phyloP scores from a whole-genome alignment of 2,797 vertebrate species.

The Allobates femoralis region DNA sequence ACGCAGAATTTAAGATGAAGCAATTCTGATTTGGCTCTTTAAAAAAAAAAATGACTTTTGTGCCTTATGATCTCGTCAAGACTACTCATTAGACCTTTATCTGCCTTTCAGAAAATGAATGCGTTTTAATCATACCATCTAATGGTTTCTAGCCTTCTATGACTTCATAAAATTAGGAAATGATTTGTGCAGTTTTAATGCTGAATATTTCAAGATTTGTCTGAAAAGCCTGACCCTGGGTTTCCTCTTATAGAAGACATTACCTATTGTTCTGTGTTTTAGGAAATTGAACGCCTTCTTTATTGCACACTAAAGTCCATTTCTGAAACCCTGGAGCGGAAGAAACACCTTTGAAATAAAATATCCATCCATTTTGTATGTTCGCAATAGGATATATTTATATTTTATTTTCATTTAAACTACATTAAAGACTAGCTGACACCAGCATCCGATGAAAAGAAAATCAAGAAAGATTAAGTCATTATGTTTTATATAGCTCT shows the following conservation, averaged over 20 bases:
- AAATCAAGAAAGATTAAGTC: slow-evolving; percentile 54
- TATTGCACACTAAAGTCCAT: slow-evolving; percentile 49
- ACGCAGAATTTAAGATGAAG: slow-evolving; percentile 13
- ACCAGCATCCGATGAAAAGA: slow-evolving; percentile 46
- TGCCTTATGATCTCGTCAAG: slow-evolving; percentile 53
- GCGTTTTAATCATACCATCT: slow-evolving; percentile 48
- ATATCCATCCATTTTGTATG: slow-evolving; percentile 23
- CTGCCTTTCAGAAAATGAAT: slow-evolving; percentile 54
- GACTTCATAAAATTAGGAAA: slow-evolving; percentile 59
- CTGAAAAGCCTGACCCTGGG: slow-evolving; percentile 12
- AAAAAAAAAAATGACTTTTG: slow-evolving; percentile 20
- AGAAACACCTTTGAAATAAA: not conserved
- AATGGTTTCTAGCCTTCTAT: slow-evolving; percentile 51
- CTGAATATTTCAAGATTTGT: slow-evolving; percentile 56
- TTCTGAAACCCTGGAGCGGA: not conserved
- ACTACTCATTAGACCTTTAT: slow-evolving; percentile 54
- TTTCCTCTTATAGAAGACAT: slow-evolving; percentile 46
- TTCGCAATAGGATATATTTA: slow-evolving; percentile 34
- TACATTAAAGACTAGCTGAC: slow-evolving; percentile 44
- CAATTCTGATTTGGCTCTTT: not conserved
- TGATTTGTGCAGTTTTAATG: slow-evolving; percentile 55
- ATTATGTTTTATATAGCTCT: slow-evolving; percentile 49
- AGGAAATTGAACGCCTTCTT: slow-evolving; percentile 13
- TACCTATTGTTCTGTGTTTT: slow-evolving; percentile 33
- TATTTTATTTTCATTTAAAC: slow-evolving; percentile 64